phyloP scores from a whole-genome alignment of 1,140 invertebrate species.

The Anadara kagoshimensis region DNA sequence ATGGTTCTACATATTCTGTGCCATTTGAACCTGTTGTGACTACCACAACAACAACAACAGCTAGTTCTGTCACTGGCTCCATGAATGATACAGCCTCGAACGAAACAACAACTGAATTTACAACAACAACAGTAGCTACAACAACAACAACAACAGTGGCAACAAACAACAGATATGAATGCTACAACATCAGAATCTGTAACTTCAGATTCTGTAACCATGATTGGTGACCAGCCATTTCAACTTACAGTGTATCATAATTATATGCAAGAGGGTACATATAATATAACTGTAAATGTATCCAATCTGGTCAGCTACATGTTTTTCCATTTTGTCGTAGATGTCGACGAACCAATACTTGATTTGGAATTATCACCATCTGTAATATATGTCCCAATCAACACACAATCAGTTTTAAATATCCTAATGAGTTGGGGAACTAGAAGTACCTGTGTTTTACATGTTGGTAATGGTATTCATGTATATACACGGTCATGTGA shows the following conservation, averaged over 20 bases:
- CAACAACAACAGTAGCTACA: not conserved
- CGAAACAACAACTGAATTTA: not conserved
- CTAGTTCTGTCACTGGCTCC: not conserved
- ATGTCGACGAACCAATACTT: slow-evolving; percentile 45
- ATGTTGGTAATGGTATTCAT: slow-evolving; percentile 36
- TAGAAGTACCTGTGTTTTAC: slow-evolving; percentile 28
- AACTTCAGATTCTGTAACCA: not conserved
- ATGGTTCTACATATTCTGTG: slow-evolving; percentile 22
- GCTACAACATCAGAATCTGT: not conserved
- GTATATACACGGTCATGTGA: slow-evolving; percentile 12
- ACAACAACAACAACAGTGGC: not conserved
- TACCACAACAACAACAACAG: slow-evolving; percentile 4
- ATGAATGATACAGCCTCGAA: not conserved
- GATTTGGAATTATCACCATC: slow-evolving; percentile 24
- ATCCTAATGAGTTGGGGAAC: slow-evolving; percentile 46
- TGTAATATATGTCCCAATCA: slow-evolving; percentile 30
- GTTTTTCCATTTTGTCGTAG: slow-evolving; percentile 28
- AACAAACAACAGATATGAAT: not conserved
- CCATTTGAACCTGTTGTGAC: slow-evolving; percentile 27
- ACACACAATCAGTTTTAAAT: slow-evolving; percentile 23
- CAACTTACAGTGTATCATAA: slow-evolving; percentile 26
- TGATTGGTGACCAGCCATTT: slow-evolving; percentile 20
- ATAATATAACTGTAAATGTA: slow-evolving; percentile 45
- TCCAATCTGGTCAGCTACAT: slow-evolving; percentile 50
- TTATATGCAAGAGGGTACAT: slow-evolving; percentile 28